Percentiles rank a stretch among this genome's conserved stretches.
Evolutionary conservation across 2,113 vertebrate species (phyloP).

Genomic region (Circaetus gallicus): DNA sequence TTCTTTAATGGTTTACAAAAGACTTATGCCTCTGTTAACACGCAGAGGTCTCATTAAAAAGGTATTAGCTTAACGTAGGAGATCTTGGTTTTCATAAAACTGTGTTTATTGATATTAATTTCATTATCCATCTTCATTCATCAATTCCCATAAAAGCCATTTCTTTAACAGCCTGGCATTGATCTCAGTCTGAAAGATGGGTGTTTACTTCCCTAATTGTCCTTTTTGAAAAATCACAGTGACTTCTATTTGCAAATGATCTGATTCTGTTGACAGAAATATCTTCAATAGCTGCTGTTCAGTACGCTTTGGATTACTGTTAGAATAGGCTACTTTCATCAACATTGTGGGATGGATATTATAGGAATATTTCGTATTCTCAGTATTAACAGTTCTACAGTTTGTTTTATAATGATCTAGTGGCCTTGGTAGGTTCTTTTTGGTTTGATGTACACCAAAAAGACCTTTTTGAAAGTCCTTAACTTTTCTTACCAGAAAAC

Average conservation of each 20-base stretch:
- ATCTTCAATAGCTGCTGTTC: neutral
- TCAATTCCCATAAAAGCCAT: neutral
- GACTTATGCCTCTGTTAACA: neutral
- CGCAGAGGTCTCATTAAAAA: neutral
- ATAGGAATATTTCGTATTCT: neutral
- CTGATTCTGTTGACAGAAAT: neutral
- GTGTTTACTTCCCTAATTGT: neutral
- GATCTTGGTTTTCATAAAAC: neutral
- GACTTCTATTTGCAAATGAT: neutral
- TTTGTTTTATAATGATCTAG: neutral
- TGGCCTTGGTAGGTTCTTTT: neutral
- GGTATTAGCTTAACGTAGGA: neutral
- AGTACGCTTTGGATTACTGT: neutral
- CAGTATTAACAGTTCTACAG: neutral
- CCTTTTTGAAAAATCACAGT: neutral
- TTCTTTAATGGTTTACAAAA: neutral
- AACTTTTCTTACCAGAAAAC: neutral
- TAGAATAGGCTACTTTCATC: neutral
- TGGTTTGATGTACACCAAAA: neutral
- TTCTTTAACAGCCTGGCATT: neutral
- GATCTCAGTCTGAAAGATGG: neutral
- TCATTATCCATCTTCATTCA: neutral
- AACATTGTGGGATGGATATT: neutral
- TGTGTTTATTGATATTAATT: neutral
- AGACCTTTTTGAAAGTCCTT: neutral